These are phyloP conservation scores for Resseliella maxima DNA, from an alignment of 2,888 invertebrate species.

Conservation along the genomic window DNA sequence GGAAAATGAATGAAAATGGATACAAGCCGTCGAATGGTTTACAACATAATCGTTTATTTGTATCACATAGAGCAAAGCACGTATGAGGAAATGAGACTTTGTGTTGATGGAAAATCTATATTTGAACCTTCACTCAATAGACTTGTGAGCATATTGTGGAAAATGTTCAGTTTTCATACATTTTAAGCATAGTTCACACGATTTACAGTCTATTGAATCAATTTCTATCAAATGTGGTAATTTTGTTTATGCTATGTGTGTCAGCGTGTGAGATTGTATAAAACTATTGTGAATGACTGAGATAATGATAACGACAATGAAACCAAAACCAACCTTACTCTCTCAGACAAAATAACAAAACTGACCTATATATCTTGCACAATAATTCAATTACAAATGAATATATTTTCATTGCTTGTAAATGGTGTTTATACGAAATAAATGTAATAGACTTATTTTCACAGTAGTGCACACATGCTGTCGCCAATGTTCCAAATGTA, in stretches of 20 bases:
- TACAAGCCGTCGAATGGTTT: not conserved
- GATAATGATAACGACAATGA: conserved; percentile 1
- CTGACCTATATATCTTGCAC: not conserved
- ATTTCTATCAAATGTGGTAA: not conserved
- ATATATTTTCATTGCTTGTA: not conserved
- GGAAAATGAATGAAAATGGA: not conserved
- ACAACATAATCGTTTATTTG: conserved; percentile 17
- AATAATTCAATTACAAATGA: not conserved
- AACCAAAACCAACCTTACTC: not conserved
- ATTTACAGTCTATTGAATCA: not conserved
- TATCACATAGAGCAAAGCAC: not conserved
- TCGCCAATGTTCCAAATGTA: not conserved
- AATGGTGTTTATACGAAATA: not conserved
- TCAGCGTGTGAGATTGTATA: not conserved
- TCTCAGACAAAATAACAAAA: not conserved
- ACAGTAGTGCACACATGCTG: not conserved
- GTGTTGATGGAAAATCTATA: not conserved
- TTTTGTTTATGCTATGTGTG: not conserved
- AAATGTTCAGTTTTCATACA: not conserved
- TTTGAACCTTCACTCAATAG: not conserved
- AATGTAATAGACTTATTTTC: not conserved
- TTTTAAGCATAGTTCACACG: not conserved
- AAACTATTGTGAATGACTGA: not conserved
- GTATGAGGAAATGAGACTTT: not conserved
- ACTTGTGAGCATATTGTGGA: not conserved